Percentiles rank a stretch among this genome's conserved stretches.
Conservation (phyloP, 2,113 vertebrate genomes). For the Genyomyrus donnyi region DNA sequence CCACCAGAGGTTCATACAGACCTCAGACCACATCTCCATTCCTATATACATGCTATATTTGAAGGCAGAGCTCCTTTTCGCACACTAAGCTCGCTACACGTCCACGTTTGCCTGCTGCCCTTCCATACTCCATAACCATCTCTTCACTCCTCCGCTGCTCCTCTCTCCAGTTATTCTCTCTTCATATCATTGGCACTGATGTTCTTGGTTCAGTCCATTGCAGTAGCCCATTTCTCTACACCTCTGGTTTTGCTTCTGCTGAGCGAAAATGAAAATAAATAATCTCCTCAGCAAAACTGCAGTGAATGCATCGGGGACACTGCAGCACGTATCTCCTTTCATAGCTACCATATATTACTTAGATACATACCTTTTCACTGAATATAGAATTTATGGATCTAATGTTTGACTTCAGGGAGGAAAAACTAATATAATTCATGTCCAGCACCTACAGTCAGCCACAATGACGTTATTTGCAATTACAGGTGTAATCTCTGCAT, state of each 20-base stretch:
- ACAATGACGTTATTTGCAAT: conserved; percentile 3
- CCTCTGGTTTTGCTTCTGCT: neutral
- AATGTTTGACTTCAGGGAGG: neutral
- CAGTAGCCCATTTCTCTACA: neutral
- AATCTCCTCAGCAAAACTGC: neutral
- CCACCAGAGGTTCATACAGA: neutral
- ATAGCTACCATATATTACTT: neutral
- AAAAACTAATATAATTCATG: neutral
- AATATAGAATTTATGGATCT: neutral
- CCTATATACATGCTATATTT: neutral
- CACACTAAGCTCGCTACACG: neutral
- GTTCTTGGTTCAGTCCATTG: neutral
- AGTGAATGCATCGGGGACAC: neutral
- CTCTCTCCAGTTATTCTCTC: neutral
- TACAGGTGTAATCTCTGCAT: neutral
- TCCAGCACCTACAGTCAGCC: neutral
- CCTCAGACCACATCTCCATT: neutral
- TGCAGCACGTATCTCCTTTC: neutral
- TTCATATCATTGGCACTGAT: neutral
- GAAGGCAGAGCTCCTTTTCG: neutral
- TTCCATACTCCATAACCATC: neutral
- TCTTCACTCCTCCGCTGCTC: neutral
- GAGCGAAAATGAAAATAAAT: neutral
- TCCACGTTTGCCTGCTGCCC: neutral
- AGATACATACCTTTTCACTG: neutral